Evolutionary conservation across 2,797 vertebrate genomes (phyloP).

Genomic region (Mastacembelus armatus): DNA sequence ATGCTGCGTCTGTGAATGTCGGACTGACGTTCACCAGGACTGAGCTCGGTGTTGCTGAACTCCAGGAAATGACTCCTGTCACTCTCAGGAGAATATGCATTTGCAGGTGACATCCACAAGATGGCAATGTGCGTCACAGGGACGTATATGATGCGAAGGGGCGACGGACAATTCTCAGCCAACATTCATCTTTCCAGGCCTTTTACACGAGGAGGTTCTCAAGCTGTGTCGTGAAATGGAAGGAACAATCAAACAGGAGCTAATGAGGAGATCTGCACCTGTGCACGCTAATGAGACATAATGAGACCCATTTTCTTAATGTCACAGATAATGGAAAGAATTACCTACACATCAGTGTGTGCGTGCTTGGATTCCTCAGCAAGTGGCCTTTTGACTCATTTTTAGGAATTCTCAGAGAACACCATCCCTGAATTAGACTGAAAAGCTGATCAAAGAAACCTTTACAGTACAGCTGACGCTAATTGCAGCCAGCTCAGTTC

Average conservation of each 20-base stretch:
- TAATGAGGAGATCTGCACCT: slow-evolving; percentile 56
- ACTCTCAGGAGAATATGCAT: slow-evolving; percentile 16
- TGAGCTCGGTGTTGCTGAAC: too few relatives aligned
- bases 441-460: slow-evolving; percentile 53
- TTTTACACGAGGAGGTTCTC: slow-evolving; percentile 31
- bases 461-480: slow-evolving; percentile 54
- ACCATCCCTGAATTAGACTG: slow-evolving; percentile 21
- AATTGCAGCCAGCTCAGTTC: slow-evolving; percentile 59
- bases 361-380: slow-evolving; percentile 34
- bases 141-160: slow-evolving; percentile 1
- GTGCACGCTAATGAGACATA: slow-evolving; percentile 55
- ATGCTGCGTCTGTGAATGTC: too few relatives aligned
- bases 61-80: background rate
- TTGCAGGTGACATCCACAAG: slow-evolving; percentile 65
- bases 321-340: slow-evolving; percentile 52
- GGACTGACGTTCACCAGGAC: too few relatives aligned
- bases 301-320: slow-evolving; percentile 59
- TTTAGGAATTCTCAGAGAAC: slow-evolving; percentile 16
- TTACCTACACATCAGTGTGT: slow-evolving; percentile 25
- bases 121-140: slow-evolving; percentile 60
- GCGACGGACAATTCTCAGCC: background rate
- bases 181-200: slow-evolving; percentile 43
- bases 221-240: slow-evolving; percentile 50
- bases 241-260: slow-evolving; percentile 32
- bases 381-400: slow-evolving; percentile 24